Conservation (phyloP, 2,888 invertebrate species). For the Diplolepis rosae region DNA sequence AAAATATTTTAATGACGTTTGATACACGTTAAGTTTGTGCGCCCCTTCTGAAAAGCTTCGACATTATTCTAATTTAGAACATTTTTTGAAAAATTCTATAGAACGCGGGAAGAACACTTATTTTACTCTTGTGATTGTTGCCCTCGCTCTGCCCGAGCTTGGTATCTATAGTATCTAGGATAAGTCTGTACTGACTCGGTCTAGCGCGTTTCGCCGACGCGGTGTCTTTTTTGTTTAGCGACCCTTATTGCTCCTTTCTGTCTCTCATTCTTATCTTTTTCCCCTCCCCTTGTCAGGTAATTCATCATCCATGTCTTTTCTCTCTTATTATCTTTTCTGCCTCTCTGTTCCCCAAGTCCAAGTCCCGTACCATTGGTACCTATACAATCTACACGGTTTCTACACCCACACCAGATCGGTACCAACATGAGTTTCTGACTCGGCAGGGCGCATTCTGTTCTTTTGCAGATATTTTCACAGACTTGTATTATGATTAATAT, state of each 20-base stretch:
- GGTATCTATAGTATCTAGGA: no score
- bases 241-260: slow-evolving; percentile 58
- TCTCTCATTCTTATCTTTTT: slow-evolving; percentile 51
- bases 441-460: slow-evolving; percentile 42
- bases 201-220: slow-evolving; percentile 67
- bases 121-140: no score
- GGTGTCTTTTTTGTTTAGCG: slow-evolving; percentile 58
- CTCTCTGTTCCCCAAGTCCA: neutral
- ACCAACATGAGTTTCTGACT: slow-evolving; percentile 27
- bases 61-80: no score
- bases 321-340: slow-evolving; percentile 39
- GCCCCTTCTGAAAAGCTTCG: no score
- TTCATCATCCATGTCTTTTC: slow-evolving; percentile 53
- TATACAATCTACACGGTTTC: slow-evolving; percentile 19
- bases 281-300: slow-evolving; percentile 52
- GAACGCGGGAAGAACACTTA: no score
- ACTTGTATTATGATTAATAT: neutral
- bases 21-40: no score
- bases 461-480: slow-evolving; percentile 17
- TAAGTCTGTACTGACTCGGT: slow-evolving; percentile 71
- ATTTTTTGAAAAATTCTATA: no score
- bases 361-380: slow-evolving; percentile 25
- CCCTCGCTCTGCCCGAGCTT: no score
- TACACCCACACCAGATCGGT: slow-evolving; percentile 14
- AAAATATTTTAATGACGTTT: no score